Evolutionary conservation across 2,113 vertebrate species (phyloP).

Genomic region (Pipa parva): DNA sequence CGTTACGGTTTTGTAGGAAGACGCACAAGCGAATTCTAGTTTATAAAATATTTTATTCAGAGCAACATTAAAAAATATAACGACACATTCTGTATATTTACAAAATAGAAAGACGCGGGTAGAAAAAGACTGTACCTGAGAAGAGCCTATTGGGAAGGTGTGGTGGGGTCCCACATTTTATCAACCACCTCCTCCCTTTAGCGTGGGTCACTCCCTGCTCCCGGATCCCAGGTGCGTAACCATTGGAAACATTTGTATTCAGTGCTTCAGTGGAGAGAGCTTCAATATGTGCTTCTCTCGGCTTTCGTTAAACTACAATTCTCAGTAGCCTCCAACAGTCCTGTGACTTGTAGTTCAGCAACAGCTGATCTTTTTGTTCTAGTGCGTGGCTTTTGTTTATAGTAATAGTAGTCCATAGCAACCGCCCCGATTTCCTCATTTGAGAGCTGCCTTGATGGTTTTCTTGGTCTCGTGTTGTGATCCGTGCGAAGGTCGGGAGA

Average conservation of each 20-base stretch:
- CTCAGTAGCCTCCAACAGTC: neutral
- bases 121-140: constrained; percentile 16
- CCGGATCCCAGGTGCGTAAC: neutral
- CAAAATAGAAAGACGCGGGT: neutral
- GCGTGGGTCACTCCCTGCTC: neutral
- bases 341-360: neutral
- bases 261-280: constrained; percentile 6
- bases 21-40: no score
- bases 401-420: neutral
- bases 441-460: neutral
- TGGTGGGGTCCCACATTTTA: neutral
- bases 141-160: neutral
- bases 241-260: neutral
- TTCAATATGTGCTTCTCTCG: neutral
- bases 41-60: constrained; percentile 19
- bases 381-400: neutral
- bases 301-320: no score
- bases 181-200: neutral
- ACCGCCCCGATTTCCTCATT: neutral
- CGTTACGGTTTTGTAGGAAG: no score
- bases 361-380: neutral
- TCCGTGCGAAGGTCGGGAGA: constrained; percentile 40
- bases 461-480: constrained; percentile 6
- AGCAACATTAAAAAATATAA: constrained; percentile 27
- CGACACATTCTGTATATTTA: constrained; percentile 24